Evolutionary conservation across 2,113 vertebrate species (phyloP), one percentile per base, ranked within the genome.

Genomic region (Corythornis vintsioides): DNA sequence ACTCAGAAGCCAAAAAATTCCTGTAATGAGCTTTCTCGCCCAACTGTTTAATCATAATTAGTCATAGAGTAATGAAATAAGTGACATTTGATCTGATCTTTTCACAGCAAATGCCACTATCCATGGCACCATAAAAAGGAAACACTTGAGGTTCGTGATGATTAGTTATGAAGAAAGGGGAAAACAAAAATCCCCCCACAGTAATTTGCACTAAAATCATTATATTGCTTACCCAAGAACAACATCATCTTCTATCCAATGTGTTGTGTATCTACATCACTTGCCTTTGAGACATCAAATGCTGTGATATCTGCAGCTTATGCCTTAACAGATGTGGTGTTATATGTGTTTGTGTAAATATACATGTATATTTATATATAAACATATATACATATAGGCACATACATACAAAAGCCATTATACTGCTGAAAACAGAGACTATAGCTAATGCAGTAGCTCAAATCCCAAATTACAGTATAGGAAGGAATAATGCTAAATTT

Each of bases 1-100:
- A 56, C 69, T 71, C n/a, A 14, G 52, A 64, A 92, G 81, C 60
- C 67, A 85, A 75, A 81, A 71, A 53, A 76, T 42, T 77, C 74
- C 86, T 83, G 35, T 95, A 75, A 92, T 55, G 48, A 95, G 56
- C 53, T 91, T 28, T 61, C 64, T 67, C 85, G 66, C 11, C 70
- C 78, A 85, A 50, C 50, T 87, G 33, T 91, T 92, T 95, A 74
- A 71, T 56, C 53, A 60, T 92, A 94, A 85, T 97, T 96, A 96
- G 76, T 93, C 83, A 74, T 50, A 91, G 75, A 61, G 38, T 95
- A 90, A 93, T 96, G 93, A 96, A 95, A 69, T 92, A 88, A 97
- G 80, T 90, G 93, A 81, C 89, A 86, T 93, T 91, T 94, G 92
- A 67, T 90, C 78, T 92, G 88, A 70, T 93, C 76, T 89, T 95